A percentile compares a stretch with the other conserved stretches of the same genome.
Evolutionary conservation across 30 jellyfish, hydroid and myxozoan species (phyloP).

Genomic region (Rhopilema esculentum): DNA sequence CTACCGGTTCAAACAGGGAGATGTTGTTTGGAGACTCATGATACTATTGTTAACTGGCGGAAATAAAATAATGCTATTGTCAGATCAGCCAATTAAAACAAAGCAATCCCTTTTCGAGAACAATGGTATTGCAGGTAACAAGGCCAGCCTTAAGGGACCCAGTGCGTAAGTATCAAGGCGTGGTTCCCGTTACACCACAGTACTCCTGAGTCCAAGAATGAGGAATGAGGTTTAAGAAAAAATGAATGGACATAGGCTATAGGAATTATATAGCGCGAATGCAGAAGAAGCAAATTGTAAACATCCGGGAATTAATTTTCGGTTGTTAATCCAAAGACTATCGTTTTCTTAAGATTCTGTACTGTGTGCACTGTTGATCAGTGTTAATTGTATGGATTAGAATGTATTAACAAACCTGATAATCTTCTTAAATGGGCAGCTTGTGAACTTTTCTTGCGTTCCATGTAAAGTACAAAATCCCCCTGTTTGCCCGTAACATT

Average conservation of each 20-base stretch:
- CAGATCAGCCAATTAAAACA: conserved; percentile 7
- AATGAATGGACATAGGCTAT: background rate
- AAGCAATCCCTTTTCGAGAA: background rate
- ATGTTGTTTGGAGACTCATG: conserved; percentile 10
- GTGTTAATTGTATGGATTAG: background rate
- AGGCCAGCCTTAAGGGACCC: background rate
- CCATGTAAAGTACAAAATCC: background rate
- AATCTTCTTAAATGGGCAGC: background rate
- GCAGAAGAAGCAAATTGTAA: background rate
- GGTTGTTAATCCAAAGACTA: background rate
- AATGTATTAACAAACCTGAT: background rate
- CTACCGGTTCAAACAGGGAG: conserved; percentile 44
- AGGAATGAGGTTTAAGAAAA: background rate
- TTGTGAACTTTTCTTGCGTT: background rate
- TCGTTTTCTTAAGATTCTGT: background rate
- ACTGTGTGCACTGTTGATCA: background rate
- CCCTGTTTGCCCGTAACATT: background rate
- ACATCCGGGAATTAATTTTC: background rate
- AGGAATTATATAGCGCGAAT: background rate
- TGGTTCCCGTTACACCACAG: background rate
- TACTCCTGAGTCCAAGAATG: background rate
- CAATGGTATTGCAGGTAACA: background rate
- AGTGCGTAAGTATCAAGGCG: background rate
- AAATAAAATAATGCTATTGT: conserved; percentile 31
- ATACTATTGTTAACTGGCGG: conserved; percentile 21